Percentiles rank a stretch among this genome's conserved stretches.
Conservation (phyloP, 2,888 invertebrate species). For the Agonopterix alstromeriana region DNA sequence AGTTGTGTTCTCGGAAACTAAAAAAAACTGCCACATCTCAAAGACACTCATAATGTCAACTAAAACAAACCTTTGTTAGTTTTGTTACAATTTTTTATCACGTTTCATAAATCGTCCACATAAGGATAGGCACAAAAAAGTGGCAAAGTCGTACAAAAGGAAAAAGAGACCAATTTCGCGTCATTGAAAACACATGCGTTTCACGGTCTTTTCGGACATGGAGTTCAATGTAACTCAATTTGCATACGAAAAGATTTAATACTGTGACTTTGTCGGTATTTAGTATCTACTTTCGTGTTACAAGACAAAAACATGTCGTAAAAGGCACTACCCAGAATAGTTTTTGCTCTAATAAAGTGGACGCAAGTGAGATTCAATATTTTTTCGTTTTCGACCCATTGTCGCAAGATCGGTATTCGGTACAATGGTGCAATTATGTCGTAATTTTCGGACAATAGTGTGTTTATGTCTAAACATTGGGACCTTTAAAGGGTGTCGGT, state of each 20-base stretch:
- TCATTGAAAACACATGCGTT: conserved; percentile 48
- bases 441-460: conserved; percentile 52
- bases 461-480: conserved; percentile 38
- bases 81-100: background rate
- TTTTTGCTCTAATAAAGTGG: conserved; percentile 68
- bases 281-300: conserved; percentile 49
- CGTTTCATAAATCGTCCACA: conserved; percentile 20
- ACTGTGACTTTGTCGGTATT: conserved; percentile 52
- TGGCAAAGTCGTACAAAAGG: conserved; percentile 23
- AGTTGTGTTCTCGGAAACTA: background rate
- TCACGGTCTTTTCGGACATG: conserved; percentile 41
- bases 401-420: conserved; percentile 16
- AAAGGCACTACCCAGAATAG: conserved; percentile 46
- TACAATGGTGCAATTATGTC: conserved; percentile 42
- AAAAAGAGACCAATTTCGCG: conserved; percentile 39
- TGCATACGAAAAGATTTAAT: conserved; percentile 61
- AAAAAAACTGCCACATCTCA: background rate
- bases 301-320: conserved; percentile 52
- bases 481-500: conserved; percentile 38
- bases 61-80: background rate
- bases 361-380: conserved; percentile 39
- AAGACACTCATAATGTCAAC: background rate
- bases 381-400: conserved; percentile 18
- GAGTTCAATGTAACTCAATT: conserved; percentile 66
- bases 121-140: conserved; percentile 26